Percentiles rank a stretch among this genome's conserved stretches.
Evolutionary conservation across 2,113 vertebrate species (phyloP).

Genomic region (Merops nubicus): DNA sequence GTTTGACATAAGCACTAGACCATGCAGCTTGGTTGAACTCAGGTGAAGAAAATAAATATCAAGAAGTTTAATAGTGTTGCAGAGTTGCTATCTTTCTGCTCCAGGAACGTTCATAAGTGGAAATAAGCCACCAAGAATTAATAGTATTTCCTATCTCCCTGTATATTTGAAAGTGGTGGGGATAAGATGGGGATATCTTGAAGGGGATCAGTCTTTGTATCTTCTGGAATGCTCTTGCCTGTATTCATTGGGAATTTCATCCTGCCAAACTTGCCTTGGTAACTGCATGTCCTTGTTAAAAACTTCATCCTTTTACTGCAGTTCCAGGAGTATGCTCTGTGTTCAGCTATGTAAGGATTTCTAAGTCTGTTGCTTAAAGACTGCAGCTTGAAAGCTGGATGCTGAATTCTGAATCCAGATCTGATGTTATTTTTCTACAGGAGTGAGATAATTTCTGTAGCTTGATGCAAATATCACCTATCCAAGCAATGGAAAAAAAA

Average conservation of each 20-base stretch:
- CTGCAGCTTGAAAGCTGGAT: background rate
- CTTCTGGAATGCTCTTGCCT: background rate
- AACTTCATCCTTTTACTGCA: background rate
- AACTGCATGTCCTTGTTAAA: background rate
- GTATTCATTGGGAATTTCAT: background rate
- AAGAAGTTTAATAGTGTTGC: background rate
- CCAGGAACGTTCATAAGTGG: background rate
- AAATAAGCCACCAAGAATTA: background rate
- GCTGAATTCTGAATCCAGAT: background rate
- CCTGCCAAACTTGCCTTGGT: background rate
- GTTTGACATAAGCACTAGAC: background rate
- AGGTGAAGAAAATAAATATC: slow-evolving; percentile 1
- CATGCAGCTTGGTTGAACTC: background rate
- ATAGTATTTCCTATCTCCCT: background rate
- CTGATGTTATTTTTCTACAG: background rate
- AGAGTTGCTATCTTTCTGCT: background rate
- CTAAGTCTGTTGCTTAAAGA: background rate
- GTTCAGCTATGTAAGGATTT: background rate
- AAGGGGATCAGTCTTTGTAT: background rate
- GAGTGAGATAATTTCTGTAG: background rate
- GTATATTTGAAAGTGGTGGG: background rate
- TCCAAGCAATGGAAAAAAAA: background rate
- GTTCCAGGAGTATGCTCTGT: background rate
- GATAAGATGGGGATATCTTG: background rate
- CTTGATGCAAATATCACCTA: background rate